Conservation (phyloP, 2,797 vertebrate species). For the Smutsia temminckii region DNA sequence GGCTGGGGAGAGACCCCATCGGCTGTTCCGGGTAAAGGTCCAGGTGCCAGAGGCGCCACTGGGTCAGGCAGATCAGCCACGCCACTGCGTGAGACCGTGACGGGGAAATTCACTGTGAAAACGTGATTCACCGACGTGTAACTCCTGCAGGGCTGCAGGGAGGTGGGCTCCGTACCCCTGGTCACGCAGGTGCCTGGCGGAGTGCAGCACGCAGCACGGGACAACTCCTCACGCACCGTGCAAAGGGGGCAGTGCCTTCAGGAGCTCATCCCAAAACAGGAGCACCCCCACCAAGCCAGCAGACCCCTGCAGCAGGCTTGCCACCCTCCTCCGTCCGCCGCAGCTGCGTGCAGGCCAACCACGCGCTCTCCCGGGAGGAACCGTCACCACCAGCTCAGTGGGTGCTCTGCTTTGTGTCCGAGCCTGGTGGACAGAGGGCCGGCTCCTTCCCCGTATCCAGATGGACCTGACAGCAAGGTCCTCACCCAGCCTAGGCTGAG, state of each 20-base stretch:
- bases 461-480: too few relatives aligned
- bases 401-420: not conserved
- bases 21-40: not conserved
- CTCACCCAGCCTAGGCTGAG: not conserved
- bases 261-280: not conserved
- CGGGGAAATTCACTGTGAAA: not conserved
- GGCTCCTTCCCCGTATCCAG: not conserved
- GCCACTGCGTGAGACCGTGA: not conserved
- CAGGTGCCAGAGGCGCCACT: too few relatives aligned
- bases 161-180: too few relatives aligned
- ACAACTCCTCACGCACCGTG: rapidly evolving
- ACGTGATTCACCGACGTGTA: rapidly evolving
- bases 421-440: too few relatives aligned
- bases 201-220: rapidly evolving
- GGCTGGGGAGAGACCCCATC: not conserved
- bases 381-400: too few relatives aligned
- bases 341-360: too few relatives aligned
- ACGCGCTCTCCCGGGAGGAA: too few relatives aligned
- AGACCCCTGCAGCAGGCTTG: too few relatives aligned
- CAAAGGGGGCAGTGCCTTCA: too few relatives aligned
- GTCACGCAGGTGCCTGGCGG: rapidly evolving
- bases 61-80: too few relatives aligned
- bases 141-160: too few relatives aligned
- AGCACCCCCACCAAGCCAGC: rapidly evolving
- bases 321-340: too few relatives aligned